Conservation (phyloP, 2,888 invertebrate species). For the Andrena flavipes region DNA sequence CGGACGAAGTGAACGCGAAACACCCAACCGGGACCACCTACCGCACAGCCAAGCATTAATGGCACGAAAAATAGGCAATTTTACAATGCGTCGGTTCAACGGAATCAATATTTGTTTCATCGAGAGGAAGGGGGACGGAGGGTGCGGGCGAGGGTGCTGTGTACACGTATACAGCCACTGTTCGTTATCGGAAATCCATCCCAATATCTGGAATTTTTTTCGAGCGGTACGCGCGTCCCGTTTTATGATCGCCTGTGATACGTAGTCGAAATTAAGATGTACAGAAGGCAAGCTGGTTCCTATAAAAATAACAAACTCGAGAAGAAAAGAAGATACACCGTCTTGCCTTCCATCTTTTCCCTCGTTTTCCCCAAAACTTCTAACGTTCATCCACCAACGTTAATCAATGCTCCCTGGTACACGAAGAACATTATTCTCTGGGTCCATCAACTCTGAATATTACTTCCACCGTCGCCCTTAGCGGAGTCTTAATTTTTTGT, state of each 20-base stretch:
- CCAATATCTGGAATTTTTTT: constrained; percentile 73
- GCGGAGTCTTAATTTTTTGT: constrained; percentile 22
- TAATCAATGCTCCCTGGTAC: background rate
- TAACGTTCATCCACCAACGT: no score
- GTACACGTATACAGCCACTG: constrained; percentile 29
- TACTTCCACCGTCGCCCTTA: background rate
- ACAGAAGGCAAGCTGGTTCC: constrained; percentile 54
- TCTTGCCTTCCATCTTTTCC: background rate
- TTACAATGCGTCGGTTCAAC: constrained; percentile 23
- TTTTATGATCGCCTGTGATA: constrained; percentile 71
- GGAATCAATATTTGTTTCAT: constrained; percentile 57
- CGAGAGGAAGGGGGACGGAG: background rate
- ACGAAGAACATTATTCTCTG: background rate
- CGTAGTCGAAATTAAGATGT: constrained; percentile 66
- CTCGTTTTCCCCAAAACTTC: background rate
- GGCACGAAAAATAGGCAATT: constrained; percentile 30
- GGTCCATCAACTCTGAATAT: background rate
- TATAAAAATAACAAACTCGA: constrained; percentile 4
- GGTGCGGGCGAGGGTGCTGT: background rate
- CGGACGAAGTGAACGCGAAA: background rate
- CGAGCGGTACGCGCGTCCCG: constrained; percentile 49
- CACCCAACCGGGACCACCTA: background rate
- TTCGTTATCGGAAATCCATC: constrained; percentile 69
- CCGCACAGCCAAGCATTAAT: constrained; percentile 16
- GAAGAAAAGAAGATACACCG: background rate